Base-by-base conservation (phyloP, 1,140 invertebrate genomes). In the Drosophila micromelanica region DNA sequence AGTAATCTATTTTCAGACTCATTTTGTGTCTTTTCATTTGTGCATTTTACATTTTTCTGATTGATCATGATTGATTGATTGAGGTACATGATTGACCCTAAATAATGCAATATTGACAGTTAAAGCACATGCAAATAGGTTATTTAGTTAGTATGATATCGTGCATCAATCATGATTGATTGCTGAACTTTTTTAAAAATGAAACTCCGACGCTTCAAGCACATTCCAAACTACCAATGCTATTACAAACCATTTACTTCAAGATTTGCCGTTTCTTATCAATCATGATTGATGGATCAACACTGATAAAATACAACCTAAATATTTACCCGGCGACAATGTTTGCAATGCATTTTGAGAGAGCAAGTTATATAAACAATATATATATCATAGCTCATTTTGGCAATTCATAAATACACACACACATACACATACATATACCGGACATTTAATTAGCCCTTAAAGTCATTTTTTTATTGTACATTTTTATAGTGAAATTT, bases 361-460 rank as follows among this genome's bases (percentile, higher is more conserved):
- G 73, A n/a, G 72, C 46, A 32, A 55, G 40, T 17, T n/a, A 55
- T 59, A 55, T 52, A 73, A 38, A 27, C 17, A 38, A 62, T 45
- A 73, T 71, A 49, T 38, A 76, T 67, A 61, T 30, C 46, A 76
- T 80, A 45, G 68, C 52, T 54, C 80, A 84, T 73, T 23, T 67
- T 85, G 80, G 76, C 73, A 59, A 69, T 30, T 30, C 60, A 69
- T 46, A 62, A 51, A 61, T 43, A 55, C 32, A 17, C 20, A 49
- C 17, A 59, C 35, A 84, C 48, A 64, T 69, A 65, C 32, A 52
- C 9, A 45, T 42, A 59, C 37, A 73, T 48, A 79, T 68, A 70
- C 72, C 72, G 79, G 75, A 84, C 80, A 90, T 76, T 62, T 57
- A 90, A 20, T 46, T 78, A 89, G 78, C 49, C 80, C 84, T 73